These are phyloP conservation scores for Mionectes macconnelli DNA, from an alignment of 2,113 vertebrate genomes.

Conservation along the genomic window DNA sequence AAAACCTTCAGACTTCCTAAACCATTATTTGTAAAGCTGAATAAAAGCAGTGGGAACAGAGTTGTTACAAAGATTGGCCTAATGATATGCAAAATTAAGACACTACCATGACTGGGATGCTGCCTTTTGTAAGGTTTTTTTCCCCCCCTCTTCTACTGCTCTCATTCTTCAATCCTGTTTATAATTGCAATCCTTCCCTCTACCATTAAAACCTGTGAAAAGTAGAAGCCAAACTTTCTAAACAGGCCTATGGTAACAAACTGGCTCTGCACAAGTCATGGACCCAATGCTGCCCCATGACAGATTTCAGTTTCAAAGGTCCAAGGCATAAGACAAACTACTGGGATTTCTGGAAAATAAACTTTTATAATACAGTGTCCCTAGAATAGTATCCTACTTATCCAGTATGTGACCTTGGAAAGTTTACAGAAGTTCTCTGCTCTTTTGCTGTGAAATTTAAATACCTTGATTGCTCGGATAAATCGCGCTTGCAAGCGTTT, in stretches of 20 bases:
- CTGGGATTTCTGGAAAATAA: neutral
- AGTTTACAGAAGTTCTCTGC: neutral
- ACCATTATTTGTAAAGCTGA: neutral
- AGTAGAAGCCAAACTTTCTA: neutral
- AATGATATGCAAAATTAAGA: neutral
- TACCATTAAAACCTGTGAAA: neutral
- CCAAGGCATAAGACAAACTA: neutral
- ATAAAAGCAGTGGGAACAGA: neutral
- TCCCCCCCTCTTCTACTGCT: neutral
- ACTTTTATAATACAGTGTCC: neutral
- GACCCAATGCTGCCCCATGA: neutral
- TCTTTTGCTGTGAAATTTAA: neutral
- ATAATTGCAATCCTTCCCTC: neutral
- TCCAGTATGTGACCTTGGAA: neutral
- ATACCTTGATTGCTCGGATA: conserved; percentile 75
- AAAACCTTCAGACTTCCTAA: neutral
- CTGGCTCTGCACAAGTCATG: neutral
- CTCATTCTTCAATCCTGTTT: neutral
- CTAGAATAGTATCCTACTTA: neutral
- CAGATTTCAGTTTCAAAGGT: neutral
- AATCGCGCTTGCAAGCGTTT: conserved; percentile 76
- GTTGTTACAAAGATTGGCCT: neutral
- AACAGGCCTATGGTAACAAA: neutral
- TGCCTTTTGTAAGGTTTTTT: neutral
- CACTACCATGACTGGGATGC: neutral